Base-by-base conservation (phyloP, 2,888 invertebrate genomes). In the Plebejus argus region DNA sequence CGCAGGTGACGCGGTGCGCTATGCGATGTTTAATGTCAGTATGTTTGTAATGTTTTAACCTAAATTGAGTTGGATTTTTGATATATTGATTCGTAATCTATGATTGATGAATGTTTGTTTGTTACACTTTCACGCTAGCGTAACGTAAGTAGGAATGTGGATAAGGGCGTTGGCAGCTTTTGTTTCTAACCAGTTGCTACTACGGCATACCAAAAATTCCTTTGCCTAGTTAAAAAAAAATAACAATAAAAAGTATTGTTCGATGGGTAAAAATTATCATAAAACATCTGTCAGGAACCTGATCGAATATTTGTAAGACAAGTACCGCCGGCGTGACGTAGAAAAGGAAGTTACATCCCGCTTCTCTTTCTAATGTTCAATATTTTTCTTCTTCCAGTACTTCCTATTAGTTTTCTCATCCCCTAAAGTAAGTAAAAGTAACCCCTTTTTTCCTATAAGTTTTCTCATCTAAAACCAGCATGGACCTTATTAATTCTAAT, bases 1-100 rank as follows among this genome's bases (percentile, higher is more conserved):
- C 91, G 91, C 92, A 93, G 92, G 93, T 93, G 92, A 91, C 88
- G 89, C 83, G 86, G 88, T 89, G 87, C 83, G 86, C 85, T 83
- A 82, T 85, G 66, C 71, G 77, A 61, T 80, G 89, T 85, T 86
- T 88, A 90, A 91, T 92, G 92, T 92, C 92, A 92, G 89, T 92
- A 92, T 66, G 66, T 66, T 91, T 92, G 81, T 80, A 86, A 83
- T 78, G 82, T 77, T 79, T 79, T 80, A 79, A 79, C 66, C 66
- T 66, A 66, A 82, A 79, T 81, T 79, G 79, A 20, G 71, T 76
- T 66, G 76, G 74, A 78, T 76, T 79, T 80, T 79, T 79, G 78
- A 56, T 82, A 78, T 80, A 66, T 66, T 66, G 66, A 66, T 66
- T 28, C 28, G 28, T 66, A 28, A 28, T 66, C 79, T 80, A 79